phyloP scores from a whole-genome alignment of 2,113 vertebrate genomes.

The Corvus cornix region DNA sequence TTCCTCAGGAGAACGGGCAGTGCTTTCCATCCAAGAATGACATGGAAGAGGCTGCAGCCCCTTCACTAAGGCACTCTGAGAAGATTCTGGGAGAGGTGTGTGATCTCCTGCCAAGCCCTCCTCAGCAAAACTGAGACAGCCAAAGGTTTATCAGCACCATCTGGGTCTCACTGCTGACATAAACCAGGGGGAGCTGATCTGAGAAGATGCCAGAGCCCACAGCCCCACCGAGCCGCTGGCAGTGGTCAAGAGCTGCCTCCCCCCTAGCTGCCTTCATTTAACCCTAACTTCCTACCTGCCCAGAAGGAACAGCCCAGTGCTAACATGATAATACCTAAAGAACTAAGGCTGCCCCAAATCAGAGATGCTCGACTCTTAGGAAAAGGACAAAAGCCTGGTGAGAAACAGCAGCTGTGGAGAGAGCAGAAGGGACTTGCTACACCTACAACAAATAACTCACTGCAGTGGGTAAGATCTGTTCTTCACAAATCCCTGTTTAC shows the following conservation, averaged over 20 bases:
- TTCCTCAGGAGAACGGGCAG: background rate
- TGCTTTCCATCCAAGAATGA: background rate
- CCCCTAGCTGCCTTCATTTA: background rate
- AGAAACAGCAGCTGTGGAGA: background rate
- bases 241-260: background rate
- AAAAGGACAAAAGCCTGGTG: background rate
- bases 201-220: background rate
- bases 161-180: background rate
- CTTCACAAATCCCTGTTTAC: background rate
- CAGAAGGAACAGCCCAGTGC: background rate
- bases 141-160: background rate
- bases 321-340: rapidly evolving
- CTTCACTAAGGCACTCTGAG: background rate
- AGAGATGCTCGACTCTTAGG: background rate
- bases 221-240: rapidly evolving
- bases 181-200: rapidly evolving
- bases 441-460: background rate
- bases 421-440: background rate
- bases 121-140: background rate
- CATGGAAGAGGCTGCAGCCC: background rate
- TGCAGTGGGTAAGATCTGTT: background rate
- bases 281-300: background rate
- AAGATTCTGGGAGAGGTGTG: background rate
- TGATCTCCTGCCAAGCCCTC: constrained; percentile 8
- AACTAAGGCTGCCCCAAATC: background rate